Base-by-base conservation (phyloP, 2,888 invertebrate species). In the Dilophus febrilis region DNA sequence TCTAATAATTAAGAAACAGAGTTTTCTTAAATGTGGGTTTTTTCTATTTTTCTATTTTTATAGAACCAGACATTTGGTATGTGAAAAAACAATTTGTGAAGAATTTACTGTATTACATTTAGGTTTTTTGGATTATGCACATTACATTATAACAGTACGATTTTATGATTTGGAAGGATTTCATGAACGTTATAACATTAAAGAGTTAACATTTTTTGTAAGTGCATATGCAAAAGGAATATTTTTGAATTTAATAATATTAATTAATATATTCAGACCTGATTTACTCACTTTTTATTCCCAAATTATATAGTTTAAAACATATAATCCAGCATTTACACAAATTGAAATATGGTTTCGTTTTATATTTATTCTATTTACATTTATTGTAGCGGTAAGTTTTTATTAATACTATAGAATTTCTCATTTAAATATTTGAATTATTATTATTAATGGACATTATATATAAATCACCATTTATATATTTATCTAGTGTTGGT, bases 281-380 rank as follows among this genome's bases (percentile, higher is more conserved):
- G 13, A 35, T 22, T 22, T 14, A 34, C 13, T 35, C n/a, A 19
- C n/a, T 26, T 18, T 35, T 38, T 45, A 42, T 41, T n/a, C n/a
- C n/a, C n/a, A n/a, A 19, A 31, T 22, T 17, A 74, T 75, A 43
- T 70, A 94, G 94, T 91, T 92, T 58, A 91, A 91, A 64, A 90
- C 85, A 3, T 95, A 92, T 65, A 94, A 91, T 63, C 87, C 92
- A 35, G 83, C 83, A 10, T 97, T 94, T 57, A 94, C 94, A 26
- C 90, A 92, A 67, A 81, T 95, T 57, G 94, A 95, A 66, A 88
- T 95, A 45, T 95, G 94, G 90, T 91, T 95, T 58, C 70, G 95
- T 49, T 85, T 94, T 57, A 83, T 94, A 52, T 95, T 94, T 62
- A 67, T 94, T 38, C 65, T 91, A 32, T 72, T 83, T 31, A 82